phyloP scores from a whole-genome alignment of 2,888 invertebrate species.

The Didymodactylos carnosus region DNA sequence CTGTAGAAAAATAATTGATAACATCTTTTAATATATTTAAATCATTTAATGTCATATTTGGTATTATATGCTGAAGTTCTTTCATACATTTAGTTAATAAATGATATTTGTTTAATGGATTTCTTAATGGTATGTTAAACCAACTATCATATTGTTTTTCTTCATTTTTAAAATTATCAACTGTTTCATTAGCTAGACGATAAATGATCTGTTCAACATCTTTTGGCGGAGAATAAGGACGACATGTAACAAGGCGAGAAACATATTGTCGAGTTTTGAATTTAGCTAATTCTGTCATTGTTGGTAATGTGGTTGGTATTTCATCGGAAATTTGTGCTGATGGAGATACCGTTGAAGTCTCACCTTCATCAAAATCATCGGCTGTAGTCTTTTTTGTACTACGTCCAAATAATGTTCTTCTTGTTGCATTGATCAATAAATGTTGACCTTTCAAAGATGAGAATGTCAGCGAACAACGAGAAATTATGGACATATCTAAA shows the following conservation, averaged over 20 bases:
- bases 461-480: too few relatives aligned
- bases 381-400: not conserved
- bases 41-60: slow-evolving; percentile 57
- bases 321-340: too few relatives aligned
- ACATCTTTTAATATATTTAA: slow-evolving; percentile 46
- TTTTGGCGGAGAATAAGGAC: slow-evolving; percentile 47
- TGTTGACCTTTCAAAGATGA: too few relatives aligned
- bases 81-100: slow-evolving; percentile 50
- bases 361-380: not conserved
- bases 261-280: slow-evolving; percentile 15
- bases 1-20: slow-evolving; percentile 22
- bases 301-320: too few relatives aligned
- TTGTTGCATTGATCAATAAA: too few relatives aligned
- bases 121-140: slow-evolving; percentile 16
- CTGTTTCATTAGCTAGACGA: slow-evolving; percentile 41
- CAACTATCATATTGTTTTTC: slow-evolving; percentile 19
- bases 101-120: slow-evolving; percentile 39
- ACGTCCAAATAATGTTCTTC: not conserved
- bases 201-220: slow-evolving; percentile 46
- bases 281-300: not conserved
- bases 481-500: too few relatives aligned
- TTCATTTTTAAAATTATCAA: not conserved
- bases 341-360: too few relatives aligned
- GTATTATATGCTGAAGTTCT: slow-evolving; percentile 54
- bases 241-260: slow-evolving; percentile 54